Base-by-base conservation (phyloP, 2,797 vertebrate species). In the Alouatta caraya region DNA sequence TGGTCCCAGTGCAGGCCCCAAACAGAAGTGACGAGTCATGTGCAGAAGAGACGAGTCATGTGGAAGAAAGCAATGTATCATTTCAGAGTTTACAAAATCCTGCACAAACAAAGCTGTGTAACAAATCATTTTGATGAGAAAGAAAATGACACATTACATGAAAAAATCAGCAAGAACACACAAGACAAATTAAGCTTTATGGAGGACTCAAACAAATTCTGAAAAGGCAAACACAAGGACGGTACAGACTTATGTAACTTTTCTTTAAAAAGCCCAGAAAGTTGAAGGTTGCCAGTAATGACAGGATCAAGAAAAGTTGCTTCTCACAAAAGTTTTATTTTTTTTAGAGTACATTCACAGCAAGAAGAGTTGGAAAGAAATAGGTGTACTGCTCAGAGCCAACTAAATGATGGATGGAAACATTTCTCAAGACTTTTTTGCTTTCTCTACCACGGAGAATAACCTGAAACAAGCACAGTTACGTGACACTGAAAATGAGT, bases 81-180 rank as follows among this genome's bases (percentile, higher is more conserved):
- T 67, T 92, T 82, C 22, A 91, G 30, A 87, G 48, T 81, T 12
- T 79, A 48, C 59, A 97, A 95, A 97, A 86, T 48, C 24, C 59
- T 64, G 42, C 42, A 44, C 85, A 83, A 95, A 92, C 52, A 86
- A 61, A 83, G 28, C 64, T 78, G 44, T 8, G 33, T 78, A 89
- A 92, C 28, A 81, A 72, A 92, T 46, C 39, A 78, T 28, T n/a
- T 52, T 82, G 57, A 88, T 64, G 67, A 67, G 39, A 73, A 90
- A 97, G 59, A 82, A 83, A 92, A 55, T 70, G 42, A 93, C 50
- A 81, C 12, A 37, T 33, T 73, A 46, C n/a, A 73, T 14, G 5
- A 72, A 93, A 33, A 95, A 86, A 89, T 24, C 22, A 44, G 39
- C 13, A 82, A 33, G 67, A 96, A 93, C n/a, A 10, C 14, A 84